A percentile compares a stretch with the other conserved stretches of the same genome.
phyloP scores from a whole-genome alignment of 2,113 vertebrate genomes.

The Hucho hucho region DNA sequence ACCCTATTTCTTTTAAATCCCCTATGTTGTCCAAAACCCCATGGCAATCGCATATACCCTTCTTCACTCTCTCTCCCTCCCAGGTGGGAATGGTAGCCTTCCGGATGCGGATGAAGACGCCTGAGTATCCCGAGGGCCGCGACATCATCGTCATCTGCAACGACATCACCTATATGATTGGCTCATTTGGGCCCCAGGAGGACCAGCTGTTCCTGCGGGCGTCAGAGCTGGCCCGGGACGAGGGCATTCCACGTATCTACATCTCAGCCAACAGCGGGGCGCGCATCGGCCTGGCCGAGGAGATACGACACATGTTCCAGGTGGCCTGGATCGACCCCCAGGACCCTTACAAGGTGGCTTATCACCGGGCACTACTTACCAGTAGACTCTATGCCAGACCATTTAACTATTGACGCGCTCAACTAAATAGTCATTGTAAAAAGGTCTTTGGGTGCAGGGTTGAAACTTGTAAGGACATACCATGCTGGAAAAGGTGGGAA shows the following conservation, averaged over 20 bases:
- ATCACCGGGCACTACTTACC: too few relatives aligned
- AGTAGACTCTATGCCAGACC: too few relatives aligned
- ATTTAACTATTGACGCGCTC: too few relatives aligned
- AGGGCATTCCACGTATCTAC: slow-evolving; percentile 90
- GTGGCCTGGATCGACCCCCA: slow-evolving; percentile 89
- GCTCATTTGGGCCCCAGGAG: slow-evolving; percentile 90
- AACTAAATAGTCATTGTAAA: too few relatives aligned
- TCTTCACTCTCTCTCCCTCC: not conserved
- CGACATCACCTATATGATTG: slow-evolving; percentile 92
- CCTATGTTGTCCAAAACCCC: too few relatives aligned
- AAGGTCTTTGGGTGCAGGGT: too few relatives aligned
- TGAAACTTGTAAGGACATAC: too few relatives aligned
- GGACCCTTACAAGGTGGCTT: slow-evolving; percentile 86
- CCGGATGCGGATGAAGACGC: slow-evolving; percentile 91
- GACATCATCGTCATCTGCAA: slow-evolving; percentile 89
- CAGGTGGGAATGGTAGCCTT: slow-evolving; percentile 98
- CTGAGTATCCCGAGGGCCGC: slow-evolving; percentile 85
- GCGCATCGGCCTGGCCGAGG: slow-evolving; percentile 91
- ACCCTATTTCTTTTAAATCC: not conserved
- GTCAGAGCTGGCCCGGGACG: slow-evolving; percentile 84
- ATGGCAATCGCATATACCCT: not conserved
- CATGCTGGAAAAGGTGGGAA: too few relatives aligned
- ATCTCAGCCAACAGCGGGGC: slow-evolving; percentile 93
- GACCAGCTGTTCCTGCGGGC: slow-evolving; percentile 88
- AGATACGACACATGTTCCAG: slow-evolving; percentile 92